Percentiles rank a stretch among this genome's conserved stretches.
Evolutionary conservation across 2,113 vertebrate genomes (phyloP).

Genomic region (Trematomus loennbergii): DNA sequence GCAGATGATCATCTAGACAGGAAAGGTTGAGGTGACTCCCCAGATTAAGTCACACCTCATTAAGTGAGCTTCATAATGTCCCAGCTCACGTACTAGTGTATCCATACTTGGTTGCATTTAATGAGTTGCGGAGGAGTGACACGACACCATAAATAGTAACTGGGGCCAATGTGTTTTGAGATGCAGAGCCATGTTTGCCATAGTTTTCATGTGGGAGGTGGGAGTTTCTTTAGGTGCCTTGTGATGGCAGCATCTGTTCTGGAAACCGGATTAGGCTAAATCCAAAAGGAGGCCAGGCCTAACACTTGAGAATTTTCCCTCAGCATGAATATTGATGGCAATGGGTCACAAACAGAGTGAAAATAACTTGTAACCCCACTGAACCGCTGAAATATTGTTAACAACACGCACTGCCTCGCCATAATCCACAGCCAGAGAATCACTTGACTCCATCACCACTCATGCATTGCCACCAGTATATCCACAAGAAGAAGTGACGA

Average conservation of each 20-base stretch:
- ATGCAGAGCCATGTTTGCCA: conserved; percentile 47
- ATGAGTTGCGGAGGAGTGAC: conserved; percentile 52
- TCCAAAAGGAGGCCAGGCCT: conserved; percentile 54
- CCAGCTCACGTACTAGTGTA: conserved; percentile 43
- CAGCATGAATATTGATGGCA: conserved; percentile 74
- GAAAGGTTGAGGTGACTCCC: conserved; percentile 75
- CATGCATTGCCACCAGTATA: conserved; percentile 15
- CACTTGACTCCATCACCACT: conserved; percentile 56
- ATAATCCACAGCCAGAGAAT: conserved; percentile 51
- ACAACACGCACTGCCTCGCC: conserved; percentile 17
- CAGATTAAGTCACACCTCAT: conserved; percentile 65
- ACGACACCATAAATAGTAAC: conserved; percentile 44
- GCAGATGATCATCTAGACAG: conserved; percentile 70
- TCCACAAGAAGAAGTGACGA: conserved; percentile 21
- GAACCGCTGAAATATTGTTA: conserved; percentile 49
- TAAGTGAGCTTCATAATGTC: conserved; percentile 54
- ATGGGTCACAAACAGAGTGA: conserved; percentile 61
- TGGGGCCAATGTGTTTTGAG: conserved; percentile 41
- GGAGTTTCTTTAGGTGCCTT: conserved; percentile 25
- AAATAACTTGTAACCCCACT: conserved; percentile 71
- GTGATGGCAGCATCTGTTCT: conserved; percentile 53
- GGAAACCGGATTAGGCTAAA: conserved; percentile 64
- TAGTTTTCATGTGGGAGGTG: conserved; percentile 31
- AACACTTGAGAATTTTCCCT: conserved; percentile 50
- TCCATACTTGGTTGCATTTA: conserved; percentile 55